Evolutionary conservation across 2,888 invertebrate species (phyloP), one percentile per base, ranked within the genome.

Genomic region (Troilus luridus): DNA sequence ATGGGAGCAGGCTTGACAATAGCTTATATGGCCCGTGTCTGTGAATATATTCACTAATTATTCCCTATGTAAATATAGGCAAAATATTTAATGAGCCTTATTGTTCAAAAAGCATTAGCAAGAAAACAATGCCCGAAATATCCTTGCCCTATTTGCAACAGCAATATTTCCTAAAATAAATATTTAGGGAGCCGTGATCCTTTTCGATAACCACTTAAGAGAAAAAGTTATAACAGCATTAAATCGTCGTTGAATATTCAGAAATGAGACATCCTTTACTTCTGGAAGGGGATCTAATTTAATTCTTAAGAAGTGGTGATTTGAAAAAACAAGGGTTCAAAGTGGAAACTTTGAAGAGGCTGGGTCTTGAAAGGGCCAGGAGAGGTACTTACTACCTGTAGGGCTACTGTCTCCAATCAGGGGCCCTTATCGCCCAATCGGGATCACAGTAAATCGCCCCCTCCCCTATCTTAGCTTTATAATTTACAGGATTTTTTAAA

Each of bases 321-420:
- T 85, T 85, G 56, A 56, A 85, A 85, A 85, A 85, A 24, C 24
- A 72, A 85, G 81, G 56, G 81, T 56, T 85, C 56, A 85, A 85
- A 85, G 81, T 56, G 81, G 81, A 56, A 85, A 85, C 81, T 85
- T 56, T 41, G 56, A 56, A 85, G 81, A 85, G 81, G 81, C 56
- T 19, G 6, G 41, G 81, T 85, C 56, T 41, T 41, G 56, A 85
- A 85, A 85, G 81, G 27, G 81, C 54, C 5, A 85, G 81, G 21
- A 85, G 81, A 54, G 81, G 81, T 85, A 56, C 81, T 85, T 85
- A 85, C 56, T 85, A 85, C 81, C 81, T 85, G 54, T 56, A 54
- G 54, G 56, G 81, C 56, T 56, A 56, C 81, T 85, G 54, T 21
- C 56, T 21, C 41, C 3, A 54, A 85, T 85, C 56, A 7, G 17